Base-by-base conservation (phyloP, 92 coral and sea anemone species). In the Epizoanthus rinbou region DNA sequence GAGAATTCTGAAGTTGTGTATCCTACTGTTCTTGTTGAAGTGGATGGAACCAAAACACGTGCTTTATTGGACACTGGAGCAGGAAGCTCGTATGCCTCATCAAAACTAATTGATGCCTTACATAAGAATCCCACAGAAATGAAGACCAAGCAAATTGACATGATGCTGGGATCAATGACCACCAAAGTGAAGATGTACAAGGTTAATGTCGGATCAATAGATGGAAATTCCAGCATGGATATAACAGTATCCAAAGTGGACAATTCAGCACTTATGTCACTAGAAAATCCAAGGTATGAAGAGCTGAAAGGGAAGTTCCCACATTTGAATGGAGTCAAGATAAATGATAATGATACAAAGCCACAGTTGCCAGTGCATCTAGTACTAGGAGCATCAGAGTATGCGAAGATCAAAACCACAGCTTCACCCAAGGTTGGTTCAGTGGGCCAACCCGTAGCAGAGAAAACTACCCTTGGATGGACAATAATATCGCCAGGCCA, bases 21-120 rank as follows among this genome's bases (percentile, higher is more conserved):
- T 64, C 86, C 89, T 8, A 82, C 80, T 22, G 86, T 86, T 14
- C 35, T 80, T 24, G 63, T 86, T 21, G 8, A 80, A 9, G 62
- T 86, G 13, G 47, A 80, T 76, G 81, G 86, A n/a, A 70, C 71
- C 16, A 86, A 86, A 58, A 79, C 85, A 4, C 69, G 75, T 10
- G 89, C 85, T 8, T 75, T 86, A 19, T 35, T 86, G 17, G 89
- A 86, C 83, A 86, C 89, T 19, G 85, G 89, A 19, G 89, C 89
- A 13, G 85, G 85, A 52, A 86, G 89, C 39, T 86, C 89, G 1
- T 86, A 86, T 22, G 86, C 89, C 74, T 86, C 89, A 5, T 43
- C 56, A 60, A 21, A 25, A 35, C 53, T 86, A 57, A 82, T 86
- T 7, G 69, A 80, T 14, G 47, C 74, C 79, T 65, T 79, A 35